A percentile compares a stretch with the other conserved stretches of the same genome.
Conservation (phyloP, 1,140 invertebrate species). For the Hylaeus volcanicus region DNA sequence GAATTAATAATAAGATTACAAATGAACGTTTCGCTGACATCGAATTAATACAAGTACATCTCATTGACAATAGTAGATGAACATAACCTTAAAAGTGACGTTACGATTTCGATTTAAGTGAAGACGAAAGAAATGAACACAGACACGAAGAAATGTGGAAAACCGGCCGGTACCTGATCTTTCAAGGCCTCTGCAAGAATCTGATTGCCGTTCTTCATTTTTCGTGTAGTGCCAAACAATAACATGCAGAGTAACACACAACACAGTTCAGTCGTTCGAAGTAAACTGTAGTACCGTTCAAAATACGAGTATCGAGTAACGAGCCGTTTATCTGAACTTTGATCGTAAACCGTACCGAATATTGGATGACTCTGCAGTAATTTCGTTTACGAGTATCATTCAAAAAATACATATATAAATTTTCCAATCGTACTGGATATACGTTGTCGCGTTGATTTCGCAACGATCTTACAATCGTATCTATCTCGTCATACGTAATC, state of each 20-base stretch:
- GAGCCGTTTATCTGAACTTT: not conserved
- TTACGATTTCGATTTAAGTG: not conserved
- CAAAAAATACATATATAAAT: no score
- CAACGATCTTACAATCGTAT: no score
- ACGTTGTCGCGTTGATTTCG: not conserved
- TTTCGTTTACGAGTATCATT: no score
- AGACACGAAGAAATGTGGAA: not conserved
- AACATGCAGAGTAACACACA: not conserved
- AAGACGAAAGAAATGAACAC: not conserved
- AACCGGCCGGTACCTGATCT: conserved; percentile 83
- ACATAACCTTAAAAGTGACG: conserved; percentile 30
- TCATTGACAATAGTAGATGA: no score
- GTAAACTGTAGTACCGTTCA: not conserved
- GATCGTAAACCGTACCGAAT: not conserved
- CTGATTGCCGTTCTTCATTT: conserved; percentile 83
- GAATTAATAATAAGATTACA: no score
- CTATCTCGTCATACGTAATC: no score
- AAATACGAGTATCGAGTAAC: not conserved
- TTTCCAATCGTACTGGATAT: no score
- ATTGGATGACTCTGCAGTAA: no score
- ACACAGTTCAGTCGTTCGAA: no score
- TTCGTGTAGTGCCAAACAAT: not conserved
- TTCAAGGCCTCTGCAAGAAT: conserved; percentile 89
- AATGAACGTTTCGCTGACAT: not conserved
- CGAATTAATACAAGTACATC: not conserved